These are phyloP conservation scores for Megaceryle maxima DNA, from an alignment of 2,113 vertebrate species.

Conservation along the genomic window DNA sequence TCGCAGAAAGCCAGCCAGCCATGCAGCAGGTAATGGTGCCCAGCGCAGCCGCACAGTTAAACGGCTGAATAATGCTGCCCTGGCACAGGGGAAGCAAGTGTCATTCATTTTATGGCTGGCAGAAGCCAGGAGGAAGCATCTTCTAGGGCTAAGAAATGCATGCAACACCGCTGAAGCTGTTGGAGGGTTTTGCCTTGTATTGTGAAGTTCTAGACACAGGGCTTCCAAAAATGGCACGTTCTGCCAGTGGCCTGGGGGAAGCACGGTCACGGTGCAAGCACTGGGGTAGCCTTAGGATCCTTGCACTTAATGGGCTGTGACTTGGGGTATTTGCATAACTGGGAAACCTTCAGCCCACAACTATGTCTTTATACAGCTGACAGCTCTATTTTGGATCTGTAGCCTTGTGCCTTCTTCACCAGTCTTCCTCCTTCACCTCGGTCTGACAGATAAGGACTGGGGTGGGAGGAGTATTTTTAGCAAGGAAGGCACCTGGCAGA, in stretches of 20 bases:
- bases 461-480: background rate
- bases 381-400: background rate
- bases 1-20: background rate
- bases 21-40: accelerated
- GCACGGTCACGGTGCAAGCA: accelerated
- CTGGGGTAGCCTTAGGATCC: background rate
- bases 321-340: background rate
- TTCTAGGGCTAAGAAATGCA: background rate
- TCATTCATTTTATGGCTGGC: background rate
- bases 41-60: background rate
- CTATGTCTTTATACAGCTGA: accelerated
- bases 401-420: background rate
- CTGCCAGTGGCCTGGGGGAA: background rate
- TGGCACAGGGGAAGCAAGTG: background rate
- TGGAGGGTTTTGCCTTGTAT: background rate
- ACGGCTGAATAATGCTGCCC: background rate
- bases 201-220: accelerated
- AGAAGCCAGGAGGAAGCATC: background rate
- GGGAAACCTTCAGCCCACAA: background rate
- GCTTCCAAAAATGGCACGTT: accelerated
- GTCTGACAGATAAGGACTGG: background rate
- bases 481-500: background rate
- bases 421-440: background rate
- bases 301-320: background rate
- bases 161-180: background rate